Base-by-base conservation (phyloP, 2,888 invertebrate species). In the Drosophila borborema region DNA sequence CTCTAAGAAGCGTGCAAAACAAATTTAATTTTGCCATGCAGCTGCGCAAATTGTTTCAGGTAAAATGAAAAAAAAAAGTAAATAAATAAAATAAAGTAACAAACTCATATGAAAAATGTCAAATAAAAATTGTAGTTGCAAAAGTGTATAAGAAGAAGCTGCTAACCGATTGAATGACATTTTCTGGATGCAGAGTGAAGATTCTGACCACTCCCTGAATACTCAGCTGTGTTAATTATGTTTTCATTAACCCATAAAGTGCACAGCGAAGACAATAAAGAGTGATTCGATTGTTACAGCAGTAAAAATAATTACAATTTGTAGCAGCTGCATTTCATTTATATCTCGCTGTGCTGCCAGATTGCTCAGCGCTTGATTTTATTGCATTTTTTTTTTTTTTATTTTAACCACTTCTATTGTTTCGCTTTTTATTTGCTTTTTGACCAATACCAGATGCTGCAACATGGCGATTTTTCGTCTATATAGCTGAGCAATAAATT, bases 311-410 rank as follows among this genome's bases (percentile, higher is more conserved):
- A 86, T 86, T 83, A 82, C 72, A 83, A 82, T 83, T 86, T 89
- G 87, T 86, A 66, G 76, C 82, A 78, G 71, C 82, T 87, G 87
- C 80, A 85, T 87, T 84, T 80, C 87, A 89, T 91, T 91, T 80
- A 86, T 86, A 70, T 69, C 77, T 80, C 72, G 66, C 72, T 68
- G 41, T 65, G 66, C 69, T 69, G 41, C 78, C 89, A 89, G 81
- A 86, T 85, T 82, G 89, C 87, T 77, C 61, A 63, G 58, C 64
- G 65, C 74, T 59, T 61, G 66, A 70, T 72, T 83, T 77, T 80
- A 77, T 73, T 76, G 53, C 36, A 43, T 65, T 58, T 48, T 79
- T 20, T 23, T 65, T 58, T 48, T 79, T 20, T 23, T 82, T 81
- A 74, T 80, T 72, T 77, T 80, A 81, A 74, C 77, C 72, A 64